A percentile compares a stretch with the other conserved stretches of the same genome.
These are phyloP conservation scores for Apodemus speciosus DNA, from an alignment of 2,113 vertebrate species.

Conservation along the genomic window DNA sequence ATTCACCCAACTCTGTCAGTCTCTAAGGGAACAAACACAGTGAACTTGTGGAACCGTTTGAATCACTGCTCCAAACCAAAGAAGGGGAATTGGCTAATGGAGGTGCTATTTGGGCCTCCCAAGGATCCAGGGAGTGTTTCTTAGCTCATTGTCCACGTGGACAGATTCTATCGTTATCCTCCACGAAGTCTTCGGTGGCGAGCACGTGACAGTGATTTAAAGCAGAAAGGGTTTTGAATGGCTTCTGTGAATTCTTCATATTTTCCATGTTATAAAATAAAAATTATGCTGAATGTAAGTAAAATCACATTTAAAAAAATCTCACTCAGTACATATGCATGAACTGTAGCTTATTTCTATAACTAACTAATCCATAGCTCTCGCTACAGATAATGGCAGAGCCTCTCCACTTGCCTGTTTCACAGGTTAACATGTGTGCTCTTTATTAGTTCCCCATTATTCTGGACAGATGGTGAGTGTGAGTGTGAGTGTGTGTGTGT, in stretches of 20 bases:
- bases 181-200: neutral
- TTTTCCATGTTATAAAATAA: conserved; percentile 51
- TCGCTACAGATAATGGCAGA: neutral
- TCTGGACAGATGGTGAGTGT: neutral
- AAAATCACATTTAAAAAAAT: neutral
- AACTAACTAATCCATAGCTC: conserved; percentile 14
- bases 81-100: neutral
- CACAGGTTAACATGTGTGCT: conserved; percentile 29
- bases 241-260: neutral
- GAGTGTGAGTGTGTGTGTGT: neutral
- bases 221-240: neutral
- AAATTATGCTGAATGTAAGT: neutral
- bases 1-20: neutral
- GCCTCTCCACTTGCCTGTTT: neutral
- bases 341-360: neutral
- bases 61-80: neutral
- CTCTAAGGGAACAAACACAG: neutral
- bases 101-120: neutral
- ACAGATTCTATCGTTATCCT: neutral
- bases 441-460: conserved; percentile 75
- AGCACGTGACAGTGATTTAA: neutral
- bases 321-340: neutral
- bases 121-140: neutral
- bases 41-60: neutral
- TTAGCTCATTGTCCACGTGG: neutral